These are phyloP conservation scores for Danio tinwini DNA, from an alignment of 2,797 vertebrate genomes.

Conservation along the genomic window DNA sequence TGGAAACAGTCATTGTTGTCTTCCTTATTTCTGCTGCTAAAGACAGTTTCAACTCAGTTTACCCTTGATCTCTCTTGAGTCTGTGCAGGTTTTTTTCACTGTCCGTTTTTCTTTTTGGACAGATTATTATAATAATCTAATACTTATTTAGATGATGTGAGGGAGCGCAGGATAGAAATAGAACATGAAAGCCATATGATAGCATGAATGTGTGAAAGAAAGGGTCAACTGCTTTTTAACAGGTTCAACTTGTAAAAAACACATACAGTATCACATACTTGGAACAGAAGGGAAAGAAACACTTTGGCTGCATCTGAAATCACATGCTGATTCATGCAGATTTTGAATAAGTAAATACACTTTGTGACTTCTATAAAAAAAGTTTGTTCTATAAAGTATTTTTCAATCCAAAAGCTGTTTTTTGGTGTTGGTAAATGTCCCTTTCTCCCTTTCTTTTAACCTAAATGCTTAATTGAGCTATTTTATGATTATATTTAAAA, in stretches of 20 bases:
- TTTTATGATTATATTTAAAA: too few relatives aligned
- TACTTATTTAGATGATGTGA: background rate
- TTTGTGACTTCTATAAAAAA: too few relatives aligned
- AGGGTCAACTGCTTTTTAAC: background rate
- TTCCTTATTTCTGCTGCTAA: conserved; percentile 12
- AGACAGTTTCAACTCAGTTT: background rate
- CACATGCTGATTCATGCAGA: too few relatives aligned
- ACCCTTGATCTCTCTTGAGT: background rate
- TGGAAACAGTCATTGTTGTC: conserved; percentile 10
- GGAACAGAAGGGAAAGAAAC: background rate
- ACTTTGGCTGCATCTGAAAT: background rate
- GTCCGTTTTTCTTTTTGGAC: background rate
- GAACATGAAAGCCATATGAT: conserved; percentile 19
- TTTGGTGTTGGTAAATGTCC: too few relatives aligned
- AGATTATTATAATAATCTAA: background rate
- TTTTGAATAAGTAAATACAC: too few relatives aligned
- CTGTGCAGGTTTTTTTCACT: background rate
- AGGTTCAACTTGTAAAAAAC: background rate
- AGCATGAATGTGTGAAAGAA: background rate
- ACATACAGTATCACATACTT: background rate
- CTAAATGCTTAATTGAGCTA: too few relatives aligned
- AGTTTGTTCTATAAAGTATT: too few relatives aligned
- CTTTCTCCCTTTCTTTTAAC: too few relatives aligned
- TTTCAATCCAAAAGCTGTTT: too few relatives aligned
- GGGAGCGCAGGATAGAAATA: background rate